These are phyloP conservation scores for Triplophysa siluroides DNA, from an alignment of 2,113 vertebrate species.

Conservation along the genomic window DNA sequence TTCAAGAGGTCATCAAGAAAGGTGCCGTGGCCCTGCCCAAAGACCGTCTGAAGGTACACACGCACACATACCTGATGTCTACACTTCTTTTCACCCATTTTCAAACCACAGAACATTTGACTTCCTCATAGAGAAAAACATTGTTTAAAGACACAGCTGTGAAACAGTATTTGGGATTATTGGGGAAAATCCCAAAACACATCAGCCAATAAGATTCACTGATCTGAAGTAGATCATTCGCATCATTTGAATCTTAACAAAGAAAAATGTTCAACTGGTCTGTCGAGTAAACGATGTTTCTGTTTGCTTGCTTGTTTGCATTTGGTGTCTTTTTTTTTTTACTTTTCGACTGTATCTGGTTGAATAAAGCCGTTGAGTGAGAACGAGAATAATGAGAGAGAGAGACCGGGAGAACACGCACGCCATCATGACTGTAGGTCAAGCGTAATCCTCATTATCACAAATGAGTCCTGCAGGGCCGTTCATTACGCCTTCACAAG, in stretches of 20 bases:
- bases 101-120: neutral
- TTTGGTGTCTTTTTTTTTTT: neutral
- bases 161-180: too few relatives aligned
- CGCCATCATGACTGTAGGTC: constrained; percentile 56
- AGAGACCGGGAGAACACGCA: constrained; percentile 40
- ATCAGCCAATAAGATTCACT: too few relatives aligned
- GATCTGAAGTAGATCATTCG: too few relatives aligned
- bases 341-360: neutral
- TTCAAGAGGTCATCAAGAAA: constrained; percentile 98
- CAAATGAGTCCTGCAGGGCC: constrained; percentile 63
- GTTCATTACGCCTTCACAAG: constrained; percentile 54
- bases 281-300: too few relatives aligned
- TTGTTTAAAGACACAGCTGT: neutral
- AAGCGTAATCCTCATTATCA: constrained; percentile 69
- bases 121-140: neutral
- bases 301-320: neutral
- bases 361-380: neutral
- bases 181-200: too few relatives aligned
- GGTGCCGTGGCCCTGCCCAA: constrained; percentile 92
- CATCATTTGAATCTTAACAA: too few relatives aligned
- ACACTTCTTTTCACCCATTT: too few relatives aligned
- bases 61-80: neutral
- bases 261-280: too few relatives aligned
- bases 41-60: constrained; percentile 91
- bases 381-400: neutral